phyloP scores from a whole-genome alignment of 2,113 vertebrate genomes.

The Gulo gulo region DNA sequence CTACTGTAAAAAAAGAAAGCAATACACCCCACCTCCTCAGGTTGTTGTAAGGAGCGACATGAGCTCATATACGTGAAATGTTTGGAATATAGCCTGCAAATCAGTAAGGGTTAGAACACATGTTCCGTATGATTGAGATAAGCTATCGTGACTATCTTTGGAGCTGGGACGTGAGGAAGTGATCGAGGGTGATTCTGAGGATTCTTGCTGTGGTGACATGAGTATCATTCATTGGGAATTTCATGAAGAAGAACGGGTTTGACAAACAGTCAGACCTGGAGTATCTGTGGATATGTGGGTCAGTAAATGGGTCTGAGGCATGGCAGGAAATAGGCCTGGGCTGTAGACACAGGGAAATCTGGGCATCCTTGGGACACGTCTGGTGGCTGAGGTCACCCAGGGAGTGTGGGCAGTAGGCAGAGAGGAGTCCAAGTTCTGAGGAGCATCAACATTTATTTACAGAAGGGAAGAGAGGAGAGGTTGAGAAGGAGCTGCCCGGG shows the following conservation, averaged over 20 bases:
- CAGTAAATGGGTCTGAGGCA: neutral
- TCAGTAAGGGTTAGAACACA: neutral
- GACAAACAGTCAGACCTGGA: neutral
- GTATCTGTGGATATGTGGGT: neutral
- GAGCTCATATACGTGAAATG: neutral
- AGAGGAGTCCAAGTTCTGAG: neutral
- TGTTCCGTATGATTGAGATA: neutral
- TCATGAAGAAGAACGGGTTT: conserved; percentile 12
- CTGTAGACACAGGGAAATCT: neutral
- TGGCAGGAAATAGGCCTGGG: neutral
- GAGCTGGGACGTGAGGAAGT: neutral
- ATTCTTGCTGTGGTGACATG: neutral
- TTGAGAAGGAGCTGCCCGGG: neutral
- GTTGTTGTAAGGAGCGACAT: neutral
- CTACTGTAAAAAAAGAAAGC: neutral
- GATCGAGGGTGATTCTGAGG: neutral
- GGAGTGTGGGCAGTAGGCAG: neutral
- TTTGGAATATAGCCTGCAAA: neutral
- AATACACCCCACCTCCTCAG: neutral
- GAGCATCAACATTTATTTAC: neutral
- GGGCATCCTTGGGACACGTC: neutral
- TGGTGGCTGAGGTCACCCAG: neutral
- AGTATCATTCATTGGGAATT: neutral
- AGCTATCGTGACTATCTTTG: neutral
- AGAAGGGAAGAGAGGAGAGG: neutral